phyloP scores from a whole-genome alignment of 2,113 vertebrate genomes.

The Motacilla tschutschensis region DNA sequence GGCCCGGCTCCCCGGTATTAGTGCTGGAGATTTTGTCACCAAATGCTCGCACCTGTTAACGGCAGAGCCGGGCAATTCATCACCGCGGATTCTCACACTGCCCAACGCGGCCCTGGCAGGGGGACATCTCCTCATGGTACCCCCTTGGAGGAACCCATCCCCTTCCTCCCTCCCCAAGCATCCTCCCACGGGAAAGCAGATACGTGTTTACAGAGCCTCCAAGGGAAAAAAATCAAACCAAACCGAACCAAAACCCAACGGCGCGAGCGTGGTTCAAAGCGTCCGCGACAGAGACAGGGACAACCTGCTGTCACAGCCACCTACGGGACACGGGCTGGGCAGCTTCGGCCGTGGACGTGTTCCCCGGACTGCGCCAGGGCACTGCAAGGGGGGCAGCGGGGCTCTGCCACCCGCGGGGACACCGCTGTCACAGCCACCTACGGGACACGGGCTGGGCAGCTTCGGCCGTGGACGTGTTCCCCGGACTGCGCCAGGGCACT shows the following conservation, averaged over 20 bases:
- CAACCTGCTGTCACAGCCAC: neutral
- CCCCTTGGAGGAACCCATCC: neutral
- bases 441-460: neutral
- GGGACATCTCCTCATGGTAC: neutral
- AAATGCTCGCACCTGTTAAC: constrained; percentile 69
- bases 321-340: neutral
- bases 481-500: neutral
- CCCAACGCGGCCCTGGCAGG: neutral
- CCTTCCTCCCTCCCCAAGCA: neutral
- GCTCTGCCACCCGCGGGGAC: neutral
- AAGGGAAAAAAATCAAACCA: neutral
- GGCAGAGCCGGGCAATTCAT: constrained; percentile 45
- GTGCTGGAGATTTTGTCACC: constrained; percentile 62
- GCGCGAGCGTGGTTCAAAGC: neutral
- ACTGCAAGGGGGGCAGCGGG: neutral
- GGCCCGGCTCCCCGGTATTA: constrained; percentile 53
- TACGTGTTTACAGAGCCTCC: neutral
- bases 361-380: neutral
- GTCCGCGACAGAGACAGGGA: neutral
- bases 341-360: neutral
- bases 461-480: neutral
- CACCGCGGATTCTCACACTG: constrained; percentile 61
- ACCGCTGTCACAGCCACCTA: neutral
- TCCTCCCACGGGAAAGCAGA: neutral
- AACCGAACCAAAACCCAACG: neutral